Percentiles rank a stretch among this genome's conserved stretches.
Evolutionary conservation across 2,797 vertebrate genomes (phyloP).

Genomic region (Urophycis tenuis): DNA sequence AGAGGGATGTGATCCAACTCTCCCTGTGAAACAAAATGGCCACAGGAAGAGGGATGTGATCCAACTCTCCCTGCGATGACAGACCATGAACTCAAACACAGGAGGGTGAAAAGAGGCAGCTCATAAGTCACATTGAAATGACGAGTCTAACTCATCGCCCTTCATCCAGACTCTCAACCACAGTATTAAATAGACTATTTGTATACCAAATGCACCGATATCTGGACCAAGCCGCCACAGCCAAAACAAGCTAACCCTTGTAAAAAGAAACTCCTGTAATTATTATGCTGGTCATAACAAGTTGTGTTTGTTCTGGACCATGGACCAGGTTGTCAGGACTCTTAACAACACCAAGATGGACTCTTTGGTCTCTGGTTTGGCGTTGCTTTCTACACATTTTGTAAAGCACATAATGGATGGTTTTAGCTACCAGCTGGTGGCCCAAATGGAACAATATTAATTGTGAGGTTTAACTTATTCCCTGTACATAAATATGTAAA

Average conservation of each 20-base stretch:
- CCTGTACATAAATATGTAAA: slow-evolving; percentile 7
- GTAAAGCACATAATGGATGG: not conserved
- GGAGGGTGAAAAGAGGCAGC: too few relatives aligned
- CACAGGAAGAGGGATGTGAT: not conserved
- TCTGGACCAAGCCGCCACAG: not conserved
- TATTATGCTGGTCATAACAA: not conserved
- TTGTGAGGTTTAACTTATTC: not conserved
- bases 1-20: not conserved
- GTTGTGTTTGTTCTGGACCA: not conserved
- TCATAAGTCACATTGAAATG: not conserved
- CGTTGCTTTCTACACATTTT: not conserved
- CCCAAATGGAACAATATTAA: not conserved
- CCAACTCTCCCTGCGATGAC: not conserved
- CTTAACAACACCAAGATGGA: not conserved
- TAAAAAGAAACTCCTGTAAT: not conserved
- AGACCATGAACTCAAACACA: not conserved
- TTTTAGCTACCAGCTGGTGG: not conserved
- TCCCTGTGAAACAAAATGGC: not conserved
- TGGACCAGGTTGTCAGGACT: not conserved
- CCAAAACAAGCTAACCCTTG: not conserved
- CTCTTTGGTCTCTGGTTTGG: not conserved
- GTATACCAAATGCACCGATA: not conserved
- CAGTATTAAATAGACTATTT: not conserved
- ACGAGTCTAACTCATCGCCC: not conserved
- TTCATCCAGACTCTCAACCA: not conserved